Conservation (phyloP, 2,888 invertebrate genomes). For the Tenthredo livida region DNA sequence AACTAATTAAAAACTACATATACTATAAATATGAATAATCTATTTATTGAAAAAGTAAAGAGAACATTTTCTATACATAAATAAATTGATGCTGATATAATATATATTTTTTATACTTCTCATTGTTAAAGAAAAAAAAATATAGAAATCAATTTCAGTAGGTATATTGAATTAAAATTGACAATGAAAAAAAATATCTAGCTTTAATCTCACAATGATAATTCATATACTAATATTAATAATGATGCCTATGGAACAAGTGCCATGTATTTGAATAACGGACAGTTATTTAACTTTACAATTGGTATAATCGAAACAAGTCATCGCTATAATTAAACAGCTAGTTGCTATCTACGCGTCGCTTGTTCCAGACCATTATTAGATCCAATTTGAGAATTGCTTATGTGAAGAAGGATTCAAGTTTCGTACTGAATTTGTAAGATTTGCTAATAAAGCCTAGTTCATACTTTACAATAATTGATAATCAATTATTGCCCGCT, state of each 20-base stretch:
- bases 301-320: background rate
- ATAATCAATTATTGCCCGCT: background rate
- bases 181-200: background rate
- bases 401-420: background rate
- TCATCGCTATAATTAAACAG: background rate
- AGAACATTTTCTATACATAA: background rate
- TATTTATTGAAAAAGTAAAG: conserved; percentile 18
- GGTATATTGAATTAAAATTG: background rate
- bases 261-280: background rate
- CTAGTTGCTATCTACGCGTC: background rate
- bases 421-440: conserved; percentile 32
- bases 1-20: background rate
- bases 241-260: background rate
- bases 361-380: conserved; percentile 29
- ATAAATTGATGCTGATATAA: background rate
- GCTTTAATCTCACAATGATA: background rate
- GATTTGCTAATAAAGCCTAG: conserved; percentile 26
- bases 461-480: background rate
- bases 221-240: conserved; percentile 20
- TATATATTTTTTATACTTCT: conserved; percentile 41
- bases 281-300: background rate
- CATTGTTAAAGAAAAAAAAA: conserved; percentile 9
- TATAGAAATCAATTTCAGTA: background rate
- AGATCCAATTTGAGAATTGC: conserved; percentile 9
- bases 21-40: background rate